Conservation (phyloP, 2,797 vertebrate genomes). For the Antennarius maculatus region DNA sequence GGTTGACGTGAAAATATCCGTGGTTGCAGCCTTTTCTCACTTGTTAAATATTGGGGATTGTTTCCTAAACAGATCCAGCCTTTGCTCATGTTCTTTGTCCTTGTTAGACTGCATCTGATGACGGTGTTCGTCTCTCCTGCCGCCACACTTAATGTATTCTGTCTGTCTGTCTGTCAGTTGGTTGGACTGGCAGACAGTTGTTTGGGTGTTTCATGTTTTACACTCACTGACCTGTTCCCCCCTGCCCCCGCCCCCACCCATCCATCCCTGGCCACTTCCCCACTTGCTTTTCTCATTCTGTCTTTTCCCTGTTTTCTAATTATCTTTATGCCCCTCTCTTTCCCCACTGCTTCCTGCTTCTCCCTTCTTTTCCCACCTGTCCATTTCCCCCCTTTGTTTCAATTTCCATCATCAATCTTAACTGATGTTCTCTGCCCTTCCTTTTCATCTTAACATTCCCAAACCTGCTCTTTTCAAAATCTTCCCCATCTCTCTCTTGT, state of each 20-base stretch:
- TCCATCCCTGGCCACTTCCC: conserved; percentile 54
- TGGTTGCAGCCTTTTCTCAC: too few species aligned
- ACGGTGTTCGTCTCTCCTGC: conserved; percentile 18
- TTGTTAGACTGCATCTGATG: conserved; percentile 16
- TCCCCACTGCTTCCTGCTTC: conserved; percentile 52
- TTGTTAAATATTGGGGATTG: too few species aligned
- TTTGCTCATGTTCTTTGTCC: conserved; percentile 19
- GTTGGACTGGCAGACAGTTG: conserved; percentile 58
- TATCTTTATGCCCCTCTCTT: conserved; percentile 47
- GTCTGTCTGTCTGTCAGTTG: conserved; percentile 54
- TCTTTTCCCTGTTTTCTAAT: conserved; percentile 45
- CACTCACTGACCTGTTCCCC: conserved; percentile 60
- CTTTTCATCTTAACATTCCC: neutral
- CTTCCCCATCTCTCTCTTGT: neutral
- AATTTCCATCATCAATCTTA: conserved; percentile 1
- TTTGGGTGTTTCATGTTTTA: conserved; percentile 58
- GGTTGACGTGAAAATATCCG: neutral
- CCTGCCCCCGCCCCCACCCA: conserved; percentile 24
- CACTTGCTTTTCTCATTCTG: conserved; percentile 40
- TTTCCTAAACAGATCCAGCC: too few species aligned
- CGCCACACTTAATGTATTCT: conserved; percentile 63
- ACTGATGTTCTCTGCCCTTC: neutral
- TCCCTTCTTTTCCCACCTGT: conserved; percentile 67
- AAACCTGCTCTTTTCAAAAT: conserved; percentile 10
- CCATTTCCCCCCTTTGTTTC: conserved; percentile 35